Evolutionary conservation across 2,888 invertebrate species (phyloP), one percentile per base, ranked within the genome.

Genomic region (Blera fallax): DNA sequence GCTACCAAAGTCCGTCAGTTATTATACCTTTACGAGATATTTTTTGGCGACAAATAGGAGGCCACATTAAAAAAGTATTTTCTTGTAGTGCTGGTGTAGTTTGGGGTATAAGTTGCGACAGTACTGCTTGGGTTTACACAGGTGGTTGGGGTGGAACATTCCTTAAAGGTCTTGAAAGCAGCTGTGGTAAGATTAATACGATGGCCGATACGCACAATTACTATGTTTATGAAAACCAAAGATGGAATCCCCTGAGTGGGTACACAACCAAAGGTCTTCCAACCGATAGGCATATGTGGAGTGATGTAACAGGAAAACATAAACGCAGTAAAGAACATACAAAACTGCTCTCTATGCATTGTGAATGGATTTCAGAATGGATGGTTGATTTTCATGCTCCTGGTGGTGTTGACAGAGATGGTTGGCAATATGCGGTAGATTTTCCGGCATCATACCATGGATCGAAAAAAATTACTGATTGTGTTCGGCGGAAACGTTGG

Each of bases 391-490:
- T 96, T 90, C 96, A 96, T 90, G 96, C 96, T 7, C 96, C 97
- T 0, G 97, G 97, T 1, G 98, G 98, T 1, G 97, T 97, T 0
- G 98, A 98, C 91, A 94, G 94, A 78, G 97, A 98, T 88, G 98
- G 98, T 1, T 98, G 98, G 98, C 98, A 98, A 90, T 98, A 98
- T 92, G 98, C 98, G 0, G 95, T 97, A 0, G 98, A 98, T 92
- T 98, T 98, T 90, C 97, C 98, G 0, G 95, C 96, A 1, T 94
- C 95, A 8, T 98, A 97, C 91, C 98, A 97, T 90, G 95, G 95
- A 0, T 95, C 95, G 88, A 97, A 97, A 92, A 94, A 96, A 87
- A 96, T 98, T 87, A 97, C 97, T 0, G 98, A 98, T 92, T 97
- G 97, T 90, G 98, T 98, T 0, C 94, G 98, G 24, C 94, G 97